Evolutionary conservation across 2,797 vertebrate genomes (phyloP), one percentile per base, ranked within the genome.

Genomic region (Salarias fasciatus): DNA sequence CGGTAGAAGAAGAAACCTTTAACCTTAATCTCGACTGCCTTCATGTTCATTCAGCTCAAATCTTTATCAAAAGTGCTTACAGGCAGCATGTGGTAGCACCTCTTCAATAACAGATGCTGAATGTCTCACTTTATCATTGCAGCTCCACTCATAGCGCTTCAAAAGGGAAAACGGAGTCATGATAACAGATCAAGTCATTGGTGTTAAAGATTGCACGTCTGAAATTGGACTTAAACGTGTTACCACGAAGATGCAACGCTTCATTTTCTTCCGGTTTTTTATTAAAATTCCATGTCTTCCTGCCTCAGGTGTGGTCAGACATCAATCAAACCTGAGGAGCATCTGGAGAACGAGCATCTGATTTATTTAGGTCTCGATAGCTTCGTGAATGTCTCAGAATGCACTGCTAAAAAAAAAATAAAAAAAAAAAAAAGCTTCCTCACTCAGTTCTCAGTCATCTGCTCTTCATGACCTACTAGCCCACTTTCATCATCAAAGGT

Each of bases 361-460:
- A 18, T 9, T 52, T 63, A 58, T 53, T 63, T 41, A 51, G 28
- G 40, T 42, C 37, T 29, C 30, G 33, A 5, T 13, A 6, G 58
- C 40, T 18, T 13, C 42, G 37, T 1, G 3, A 11, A 52, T 40
- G 49, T 53, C 60, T 53, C n/a, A 54, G 18, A 57, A 63, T 15
- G 49, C 13, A 41, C 33, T 48, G 11, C 37, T 50, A 51, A 53
- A 50, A 77, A 74, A 33, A 37, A n/a, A n/a, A n/a, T n/a, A n/a
- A n/a, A n/a, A n/a, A n/a, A n/a, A n/a, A n/a, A 53, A 50, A 77
- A 74, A 33, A 37, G 54, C 40, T 15, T 50, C 40, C 46, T 15
- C 45, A 49, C 31, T 41, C 49, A 57, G 48, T 50, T 37, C 29
- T 53, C 14, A 37, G 50, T 12, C 35, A 1, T 31, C 36, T 10